Evolutionary conservation across 2,888 invertebrate genomes (phyloP).

Genomic region (Dolichomitus sp.): DNA sequence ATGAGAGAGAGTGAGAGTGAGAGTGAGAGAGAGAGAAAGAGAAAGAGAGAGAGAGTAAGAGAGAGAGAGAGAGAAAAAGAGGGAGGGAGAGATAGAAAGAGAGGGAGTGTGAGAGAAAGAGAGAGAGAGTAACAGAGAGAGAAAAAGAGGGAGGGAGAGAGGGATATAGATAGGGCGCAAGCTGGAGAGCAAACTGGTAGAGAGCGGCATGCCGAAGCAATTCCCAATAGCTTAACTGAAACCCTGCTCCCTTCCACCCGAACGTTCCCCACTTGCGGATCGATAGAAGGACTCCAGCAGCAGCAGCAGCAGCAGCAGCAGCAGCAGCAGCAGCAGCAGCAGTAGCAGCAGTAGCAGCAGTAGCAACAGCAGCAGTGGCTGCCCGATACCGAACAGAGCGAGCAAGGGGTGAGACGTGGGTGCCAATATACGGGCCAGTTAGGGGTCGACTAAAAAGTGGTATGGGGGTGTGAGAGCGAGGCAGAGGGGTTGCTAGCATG

Average conservation of each 20-base stretch:
- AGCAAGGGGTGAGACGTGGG: conserved; percentile 50
- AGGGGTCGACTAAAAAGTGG: conserved; percentile 67
- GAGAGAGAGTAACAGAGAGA: neutral
- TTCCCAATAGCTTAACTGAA: conserved; percentile 80
- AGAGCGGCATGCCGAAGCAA: conserved; percentile 69
- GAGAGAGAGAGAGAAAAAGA: conserved; percentile 16
- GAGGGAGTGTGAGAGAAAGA: neutral
- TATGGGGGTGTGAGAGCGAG: conserved; percentile 10
- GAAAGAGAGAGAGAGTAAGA: conserved; percentile 42
- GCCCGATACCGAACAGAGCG: conserved; percentile 17
- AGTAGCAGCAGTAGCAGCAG: neutral
- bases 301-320: conserved; percentile 47
- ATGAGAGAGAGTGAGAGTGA: conserved; percentile 27
- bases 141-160: conserved; percentile 15
- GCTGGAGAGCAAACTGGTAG: conserved; percentile 47
- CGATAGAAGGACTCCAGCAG: conserved; percentile 65
- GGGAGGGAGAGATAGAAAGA: conserved; percentile 15
- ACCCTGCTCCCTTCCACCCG: conserved; percentile 72
- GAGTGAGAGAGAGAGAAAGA: conserved; percentile 18
- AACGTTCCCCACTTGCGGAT: conserved; percentile 58
- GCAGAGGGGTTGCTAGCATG: conserved; percentile 41
- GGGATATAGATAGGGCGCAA: conserved; percentile 16
- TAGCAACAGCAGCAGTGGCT: neutral
- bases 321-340: conserved; percentile 35
- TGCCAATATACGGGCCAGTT: conserved; percentile 69